Percentiles rank a stretch among this genome's conserved stretches.
These are phyloP conservation scores for Sycophila sp. DNA, from an alignment of 1,140 invertebrate genomes.

Conservation along the genomic window DNA sequence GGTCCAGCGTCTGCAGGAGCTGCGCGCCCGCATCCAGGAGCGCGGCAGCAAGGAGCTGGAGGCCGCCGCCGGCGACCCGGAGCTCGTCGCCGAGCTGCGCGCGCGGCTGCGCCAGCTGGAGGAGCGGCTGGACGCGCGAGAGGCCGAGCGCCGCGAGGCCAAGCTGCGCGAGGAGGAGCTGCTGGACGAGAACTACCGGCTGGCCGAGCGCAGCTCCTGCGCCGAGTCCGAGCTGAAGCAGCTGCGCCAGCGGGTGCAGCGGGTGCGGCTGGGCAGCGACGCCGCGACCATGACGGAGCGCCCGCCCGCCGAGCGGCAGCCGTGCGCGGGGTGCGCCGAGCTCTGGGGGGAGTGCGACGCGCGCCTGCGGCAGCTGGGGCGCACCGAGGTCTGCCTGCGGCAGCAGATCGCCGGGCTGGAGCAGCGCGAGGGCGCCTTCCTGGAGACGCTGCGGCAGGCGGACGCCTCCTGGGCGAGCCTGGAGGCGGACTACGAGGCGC, in stretches of 20 bases:
- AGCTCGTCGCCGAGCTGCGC: constrained; percentile 42
- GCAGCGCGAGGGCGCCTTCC: constrained; percentile 61
- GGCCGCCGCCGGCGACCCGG: constrained; percentile 22
- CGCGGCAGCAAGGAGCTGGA: constrained; percentile 51
- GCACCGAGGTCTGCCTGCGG: constrained; percentile 42
- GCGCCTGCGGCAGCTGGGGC: constrained; percentile 39
- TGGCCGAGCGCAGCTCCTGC: constrained; percentile 49
- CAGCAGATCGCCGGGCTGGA: constrained; percentile 59
- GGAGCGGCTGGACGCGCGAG: constrained; percentile 42
- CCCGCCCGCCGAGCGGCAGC: neutral
- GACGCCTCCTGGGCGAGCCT: constrained; percentile 63
- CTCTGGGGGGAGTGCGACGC: constrained; percentile 42
- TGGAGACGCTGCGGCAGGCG: constrained; percentile 61
- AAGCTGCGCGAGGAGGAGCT: constrained; percentile 55
- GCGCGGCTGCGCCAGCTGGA: constrained; percentile 54
- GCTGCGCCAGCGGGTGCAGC: neutral
- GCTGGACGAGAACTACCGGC: constrained; percentile 53
- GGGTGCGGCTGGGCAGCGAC: neutral
- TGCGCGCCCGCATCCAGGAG: constrained; percentile 57
- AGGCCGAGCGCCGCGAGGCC: constrained; percentile 44
- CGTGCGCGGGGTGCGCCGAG: constrained; percentile 40
- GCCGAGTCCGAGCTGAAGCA: constrained; percentile 49
- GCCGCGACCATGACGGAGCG: constrained; percentile 6
- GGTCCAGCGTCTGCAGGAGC: constrained; percentile 57
- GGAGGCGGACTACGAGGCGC: constrained; percentile 56